phyloP scores from a whole-genome alignment of 2,113 vertebrate species.

The Myotis davidii region DNA sequence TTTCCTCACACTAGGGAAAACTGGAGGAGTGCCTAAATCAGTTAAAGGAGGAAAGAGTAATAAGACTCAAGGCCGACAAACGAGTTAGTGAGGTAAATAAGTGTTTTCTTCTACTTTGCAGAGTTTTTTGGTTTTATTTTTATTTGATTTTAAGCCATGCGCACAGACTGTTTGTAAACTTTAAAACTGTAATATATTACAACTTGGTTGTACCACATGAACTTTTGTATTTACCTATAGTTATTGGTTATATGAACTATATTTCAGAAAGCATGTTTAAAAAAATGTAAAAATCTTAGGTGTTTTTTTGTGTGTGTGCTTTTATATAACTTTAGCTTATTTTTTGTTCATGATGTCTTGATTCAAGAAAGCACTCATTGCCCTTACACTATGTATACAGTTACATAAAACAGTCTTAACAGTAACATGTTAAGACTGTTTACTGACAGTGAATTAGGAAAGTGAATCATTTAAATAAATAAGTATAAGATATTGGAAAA shows the following conservation, averaged over 20 bases:
- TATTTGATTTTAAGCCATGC: neutral
- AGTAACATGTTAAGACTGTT: neutral
- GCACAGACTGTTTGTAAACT: neutral
- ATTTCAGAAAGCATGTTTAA: neutral
- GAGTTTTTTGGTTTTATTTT: conserved; percentile 30
- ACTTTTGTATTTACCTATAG: conserved; percentile 6
- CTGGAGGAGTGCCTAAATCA: conserved; percentile 90
- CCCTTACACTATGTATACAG: neutral
- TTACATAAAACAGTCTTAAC: neutral
- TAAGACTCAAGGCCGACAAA: conserved; percentile 90
- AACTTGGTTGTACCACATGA: neutral
- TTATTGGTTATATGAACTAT: neutral
- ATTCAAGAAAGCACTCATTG: neutral
- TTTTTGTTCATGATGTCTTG: neutral
- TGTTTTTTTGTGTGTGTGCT: neutral
- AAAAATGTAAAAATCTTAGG: neutral
- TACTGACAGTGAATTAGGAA: conserved; percentile 1
- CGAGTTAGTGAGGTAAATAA: conserved; percentile 89
- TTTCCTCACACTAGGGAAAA: conserved; percentile 86
- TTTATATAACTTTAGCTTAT: neutral
- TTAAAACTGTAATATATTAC: neutral
- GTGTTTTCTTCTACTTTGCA: neutral
- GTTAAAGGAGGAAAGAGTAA: conserved; percentile 90
- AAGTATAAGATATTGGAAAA: conserved; percentile 32
- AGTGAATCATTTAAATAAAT: neutral